Conservation (phyloP, 2,888 invertebrate genomes). For the Drosophila ezoana region DNA sequence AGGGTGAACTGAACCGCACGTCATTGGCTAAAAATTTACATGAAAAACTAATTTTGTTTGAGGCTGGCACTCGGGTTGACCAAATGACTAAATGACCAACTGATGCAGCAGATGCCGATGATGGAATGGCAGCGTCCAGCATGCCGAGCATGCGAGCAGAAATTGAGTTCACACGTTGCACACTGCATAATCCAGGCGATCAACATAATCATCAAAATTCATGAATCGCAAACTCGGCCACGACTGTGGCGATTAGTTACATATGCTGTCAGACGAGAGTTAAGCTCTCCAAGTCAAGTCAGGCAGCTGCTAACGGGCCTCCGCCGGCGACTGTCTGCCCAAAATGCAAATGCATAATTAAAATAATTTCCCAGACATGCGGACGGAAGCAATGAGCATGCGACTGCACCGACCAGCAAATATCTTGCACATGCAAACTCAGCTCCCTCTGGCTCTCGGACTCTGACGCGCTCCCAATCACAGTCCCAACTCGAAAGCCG, state of each 20-base stretch:
- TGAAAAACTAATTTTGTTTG: slow-evolving; percentile 75
- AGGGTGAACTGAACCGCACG: slow-evolving; percentile 44
- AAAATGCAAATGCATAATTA: slow-evolving; percentile 71
- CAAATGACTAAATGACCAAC: slow-evolving; percentile 53
- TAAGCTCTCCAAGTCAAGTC: slow-evolving; percentile 13
- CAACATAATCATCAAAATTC: slow-evolving; percentile 77
- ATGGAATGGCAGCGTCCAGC: slow-evolving; percentile 46
- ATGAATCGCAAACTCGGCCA: slow-evolving; percentile 57
- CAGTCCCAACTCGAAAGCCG: slow-evolving; percentile 13
- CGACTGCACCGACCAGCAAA: slow-evolving; percentile 33
- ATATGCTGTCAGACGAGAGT: slow-evolving; percentile 47
- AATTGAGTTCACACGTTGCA: slow-evolving; percentile 73
- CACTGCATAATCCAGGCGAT: slow-evolving; percentile 64
- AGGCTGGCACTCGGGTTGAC: slow-evolving; percentile 31
- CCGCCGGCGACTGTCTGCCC: slow-evolving; percentile 41
- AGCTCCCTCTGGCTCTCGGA: no score
- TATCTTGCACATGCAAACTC: slow-evolving; percentile 35
- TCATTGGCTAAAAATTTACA: slow-evolving; percentile 73
- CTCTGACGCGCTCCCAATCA: not conserved
- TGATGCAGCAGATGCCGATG: slow-evolving; percentile 56
- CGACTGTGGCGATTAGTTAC: slow-evolving; percentile 64
- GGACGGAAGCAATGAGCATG: slow-evolving; percentile 66
- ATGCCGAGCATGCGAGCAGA: slow-evolving; percentile 13
- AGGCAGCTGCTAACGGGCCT: slow-evolving; percentile 17
- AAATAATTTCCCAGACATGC: slow-evolving; percentile 65